Base-by-base conservation (phyloP, 2,888 invertebrate genomes). In the Cactoblastis cactorum region DNA sequence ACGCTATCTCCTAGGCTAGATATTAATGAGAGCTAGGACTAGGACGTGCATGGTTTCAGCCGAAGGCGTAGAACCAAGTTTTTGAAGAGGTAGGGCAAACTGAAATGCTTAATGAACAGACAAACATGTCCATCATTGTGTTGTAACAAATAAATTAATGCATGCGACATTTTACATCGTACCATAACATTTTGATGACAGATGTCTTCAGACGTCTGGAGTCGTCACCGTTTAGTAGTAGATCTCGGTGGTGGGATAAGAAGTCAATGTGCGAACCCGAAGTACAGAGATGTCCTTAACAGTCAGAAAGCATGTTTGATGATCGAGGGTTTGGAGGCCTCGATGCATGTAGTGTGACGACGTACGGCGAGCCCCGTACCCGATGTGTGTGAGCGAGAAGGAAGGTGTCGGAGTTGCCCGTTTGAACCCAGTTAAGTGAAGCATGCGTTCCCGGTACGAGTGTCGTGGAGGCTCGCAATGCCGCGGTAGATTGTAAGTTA, bases 401-500 rank as follows among this genome's bases (percentile, higher is more conserved):
- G 63, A 54, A 63, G 71, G 66, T 69, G 70, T 65, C 64, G 67
- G 67, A 61, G 61, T 56, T 63, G 58, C 65, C 65, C 59, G 65
- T 64, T 63, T 57, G 58, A 58, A 51, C 57, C 57, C 59, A 58
- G 67, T 58, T 53, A 63, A 61, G 65, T 63, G 63, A 63, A 63
- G 73, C 74, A 71, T 72, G 72, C 63, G 62, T 67, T 62, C 63
- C 65, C 76, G 74, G 73, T 74, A 69, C 74, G 74, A 72, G 78
- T 76, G 80, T 69, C 73, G 77, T 71, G 79, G 77, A 76, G 73
- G 75, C 72, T 70, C 71, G 74, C 74, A 63, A 65, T 67, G 71
- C 69, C 72, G 73, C 71, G 80, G 79, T 86, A 88, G 87, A 83
- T 85, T 86, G 80, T 88, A 88, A 87, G 88, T 87, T 87, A 86